Evolutionary conservation across 2,888 invertebrate genomes (phyloP), one percentile per base, ranked within the genome.

Genomic region (Chesias legatella): DNA sequence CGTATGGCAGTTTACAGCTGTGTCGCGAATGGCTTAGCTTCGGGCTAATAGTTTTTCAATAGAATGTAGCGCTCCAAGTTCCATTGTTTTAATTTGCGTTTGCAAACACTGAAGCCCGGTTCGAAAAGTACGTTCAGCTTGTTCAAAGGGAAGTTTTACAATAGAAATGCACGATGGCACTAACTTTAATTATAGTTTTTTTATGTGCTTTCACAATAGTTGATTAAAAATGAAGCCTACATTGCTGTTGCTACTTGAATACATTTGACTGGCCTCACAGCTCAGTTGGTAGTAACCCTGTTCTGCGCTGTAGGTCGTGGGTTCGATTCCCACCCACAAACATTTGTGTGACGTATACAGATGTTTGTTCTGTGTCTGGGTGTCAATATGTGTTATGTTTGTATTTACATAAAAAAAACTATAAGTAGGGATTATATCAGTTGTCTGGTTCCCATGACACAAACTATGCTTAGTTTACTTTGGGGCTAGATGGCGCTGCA

Each of bases 21-120:
- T 25, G 9, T 33, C 23, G 17, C 10, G 36, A 42, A 35, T 28
- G 33, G 29, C 34, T 37, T 24, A 22, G 43, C 36, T 33, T 7
- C 33, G 38, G 35, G 25, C 21, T 32, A 34, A 49, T 49, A 40
- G 31, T 42, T 29, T 48, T 48, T 49, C 45, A 51, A 46, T 43
- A 41, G 32, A 21, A 24, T 20, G 43, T 33, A 28, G 33, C 28
- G 40, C 39, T 47, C 39, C 30, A 33, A 30, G 37, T 34, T 45
- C 35, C 35, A 48, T 50, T 52, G 48, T 55, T 52, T 45, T 40
- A 43, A 43, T 50, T 43, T 36, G 38, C 33, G 33, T 33, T 30
- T 40, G 40, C 26, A 35, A 43, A 39, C 43, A 45, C 41, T 34
- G 33, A 10, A 46, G 30, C 40, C 29, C 22, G 35, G 33, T 43